Evolutionary conservation across 2,113 vertebrate species (phyloP).

Genomic region (Atherinomorus stipes): DNA sequence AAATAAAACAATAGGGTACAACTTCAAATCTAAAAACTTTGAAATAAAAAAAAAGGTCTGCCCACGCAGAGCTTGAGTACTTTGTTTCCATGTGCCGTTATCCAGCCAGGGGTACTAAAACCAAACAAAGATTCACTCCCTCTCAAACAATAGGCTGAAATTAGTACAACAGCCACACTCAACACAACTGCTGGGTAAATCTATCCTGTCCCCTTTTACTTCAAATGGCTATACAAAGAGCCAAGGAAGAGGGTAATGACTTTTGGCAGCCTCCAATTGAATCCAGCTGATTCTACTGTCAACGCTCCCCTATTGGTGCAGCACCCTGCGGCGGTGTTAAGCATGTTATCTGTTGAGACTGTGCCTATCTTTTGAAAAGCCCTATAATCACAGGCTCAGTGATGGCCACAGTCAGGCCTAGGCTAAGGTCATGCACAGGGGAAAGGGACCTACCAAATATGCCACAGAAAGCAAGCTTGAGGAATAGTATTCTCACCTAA

Average conservation of each 20-base stretch:
- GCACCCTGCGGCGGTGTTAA: slow-evolving; percentile 63
- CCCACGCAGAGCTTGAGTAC: too few relatives aligned
- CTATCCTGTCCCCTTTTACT: slow-evolving; percentile 16
- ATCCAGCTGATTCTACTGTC: slow-evolving; percentile 65
- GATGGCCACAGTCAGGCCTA: slow-evolving; percentile 38
- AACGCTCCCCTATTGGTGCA: slow-evolving; percentile 36
- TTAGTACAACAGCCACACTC: slow-evolving; percentile 32
- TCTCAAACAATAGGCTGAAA: slow-evolving; percentile 19
- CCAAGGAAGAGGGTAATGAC: slow-evolving; percentile 56
- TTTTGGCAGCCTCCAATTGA: slow-evolving; percentile 61
- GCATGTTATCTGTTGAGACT: slow-evolving; percentile 58
- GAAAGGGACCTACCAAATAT: slow-evolving; percentile 37
- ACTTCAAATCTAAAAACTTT: background rate
- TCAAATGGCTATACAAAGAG: slow-evolving; percentile 42
- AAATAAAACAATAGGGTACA: background rate
- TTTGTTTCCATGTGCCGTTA: slow-evolving; percentile 9
- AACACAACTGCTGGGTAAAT: slow-evolving; percentile 33
- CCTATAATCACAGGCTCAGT: slow-evolving; percentile 68
- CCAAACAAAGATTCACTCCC: slow-evolving; percentile 2
- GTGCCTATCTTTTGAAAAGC: slow-evolving; percentile 64
- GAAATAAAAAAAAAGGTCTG: background rate
- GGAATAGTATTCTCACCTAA: background rate
- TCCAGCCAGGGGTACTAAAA: slow-evolving; percentile 5
- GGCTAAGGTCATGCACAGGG: slow-evolving; percentile 50
- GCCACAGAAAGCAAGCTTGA: slow-evolving; percentile 17